These are phyloP conservation scores for Astreopora myriophthalma DNA, from an alignment of 64 coral and sea anemone genomes.

Conservation along the genomic window DNA sequence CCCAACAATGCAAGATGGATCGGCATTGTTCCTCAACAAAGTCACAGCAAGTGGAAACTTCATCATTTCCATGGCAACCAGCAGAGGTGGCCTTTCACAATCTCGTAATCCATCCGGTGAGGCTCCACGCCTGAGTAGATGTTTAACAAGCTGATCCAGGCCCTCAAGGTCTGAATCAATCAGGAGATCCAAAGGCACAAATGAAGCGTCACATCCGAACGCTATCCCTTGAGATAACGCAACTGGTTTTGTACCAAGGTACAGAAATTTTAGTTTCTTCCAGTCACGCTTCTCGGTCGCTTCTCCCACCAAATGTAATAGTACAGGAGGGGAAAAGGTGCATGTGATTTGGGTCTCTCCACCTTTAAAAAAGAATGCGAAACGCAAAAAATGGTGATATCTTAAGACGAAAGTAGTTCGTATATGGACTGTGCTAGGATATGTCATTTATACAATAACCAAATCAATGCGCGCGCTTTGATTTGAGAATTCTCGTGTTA, in stretches of 20 bases:
- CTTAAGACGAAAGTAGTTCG: neutral
- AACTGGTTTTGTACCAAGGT: neutral
- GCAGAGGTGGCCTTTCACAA: neutral
- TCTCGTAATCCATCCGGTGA: neutral
- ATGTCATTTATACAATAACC: no score
- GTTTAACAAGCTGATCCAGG: neutral
- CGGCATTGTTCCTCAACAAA: conserved; percentile 10
- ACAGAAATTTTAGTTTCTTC: conserved; percentile 22
- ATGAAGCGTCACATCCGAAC: conserved; percentile 1
- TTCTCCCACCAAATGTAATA: neutral
- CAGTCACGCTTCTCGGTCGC: conserved; percentile 4
- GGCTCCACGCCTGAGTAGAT: neutral
- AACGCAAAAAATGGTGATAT: neutral
- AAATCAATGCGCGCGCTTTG: no score
- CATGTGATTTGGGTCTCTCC: conserved; percentile 14
- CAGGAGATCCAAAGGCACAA: conserved; percentile 36
- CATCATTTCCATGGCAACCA: neutral
- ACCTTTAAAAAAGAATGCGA: neutral
- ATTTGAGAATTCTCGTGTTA: no score
- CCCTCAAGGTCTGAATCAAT: neutral
- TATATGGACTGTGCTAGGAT: neutral
- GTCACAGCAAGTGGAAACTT: neutral
- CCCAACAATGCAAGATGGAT: conserved; percentile 11
- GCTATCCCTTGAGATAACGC: neutral
- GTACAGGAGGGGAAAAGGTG: neutral